Evolutionary conservation across 2,888 invertebrate genomes (phyloP).

Genomic region (Drymonia ruficornis): DNA sequence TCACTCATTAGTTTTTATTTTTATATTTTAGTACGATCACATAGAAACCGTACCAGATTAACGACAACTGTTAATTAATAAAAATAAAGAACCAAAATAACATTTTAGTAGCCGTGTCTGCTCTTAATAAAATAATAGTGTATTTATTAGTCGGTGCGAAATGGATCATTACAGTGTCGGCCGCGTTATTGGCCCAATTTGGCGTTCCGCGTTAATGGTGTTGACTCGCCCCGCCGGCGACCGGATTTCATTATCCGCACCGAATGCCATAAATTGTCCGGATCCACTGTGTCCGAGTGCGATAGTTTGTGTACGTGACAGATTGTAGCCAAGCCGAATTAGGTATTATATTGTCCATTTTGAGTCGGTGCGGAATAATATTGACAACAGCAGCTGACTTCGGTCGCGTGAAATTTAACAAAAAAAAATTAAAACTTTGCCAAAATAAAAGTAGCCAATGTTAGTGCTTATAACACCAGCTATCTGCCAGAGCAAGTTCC

Average conservation of each 20-base stretch:
- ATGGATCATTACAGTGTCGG: slow-evolving; percentile 57
- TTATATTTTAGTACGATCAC: too few species aligned
- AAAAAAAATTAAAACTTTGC: too few species aligned
- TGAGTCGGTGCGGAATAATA: too few species aligned
- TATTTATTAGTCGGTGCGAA: slow-evolving; percentile 44
- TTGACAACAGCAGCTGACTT: too few species aligned
- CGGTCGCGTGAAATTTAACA: too few species aligned
- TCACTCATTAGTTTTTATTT: too few species aligned
- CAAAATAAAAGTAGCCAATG: too few species aligned
- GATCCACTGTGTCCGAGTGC: slow-evolving; percentile 37
- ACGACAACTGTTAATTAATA: not conserved
- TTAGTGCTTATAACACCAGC: too few species aligned
- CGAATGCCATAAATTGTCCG: slow-evolving; percentile 58
- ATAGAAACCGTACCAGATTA: too few species aligned
- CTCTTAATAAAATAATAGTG: slow-evolving; percentile 41
- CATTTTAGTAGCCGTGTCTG: slow-evolving; percentile 42
- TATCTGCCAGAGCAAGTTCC: too few species aligned
- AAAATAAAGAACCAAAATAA: not conserved
- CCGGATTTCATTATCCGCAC: slow-evolving; percentile 65
- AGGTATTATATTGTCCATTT: too few species aligned
- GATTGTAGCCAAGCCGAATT: slow-evolving; percentile 12
- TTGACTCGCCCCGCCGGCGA: slow-evolving; percentile 63
- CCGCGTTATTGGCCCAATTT: slow-evolving; percentile 68
- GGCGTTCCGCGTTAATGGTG: slow-evolving; percentile 59
- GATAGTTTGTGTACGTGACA: slow-evolving; percentile 29